Base-by-base conservation (phyloP, 2,797 vertebrate species). In the Synaphobranchus kaupii region DNA sequence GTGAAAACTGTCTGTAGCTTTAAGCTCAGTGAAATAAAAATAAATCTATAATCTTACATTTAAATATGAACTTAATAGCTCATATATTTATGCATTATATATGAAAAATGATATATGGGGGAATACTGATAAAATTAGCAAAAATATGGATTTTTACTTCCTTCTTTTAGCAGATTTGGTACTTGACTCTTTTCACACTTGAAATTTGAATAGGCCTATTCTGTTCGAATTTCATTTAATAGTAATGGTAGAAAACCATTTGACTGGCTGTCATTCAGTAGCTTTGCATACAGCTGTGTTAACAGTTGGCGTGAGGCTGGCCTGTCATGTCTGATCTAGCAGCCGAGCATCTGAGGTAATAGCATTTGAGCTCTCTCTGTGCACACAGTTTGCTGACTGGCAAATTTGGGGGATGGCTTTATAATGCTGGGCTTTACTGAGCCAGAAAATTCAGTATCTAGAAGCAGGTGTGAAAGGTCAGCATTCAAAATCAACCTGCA, bases 201-300 rank as follows among this genome's bases (percentile, higher is more conserved):
- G 25, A 25, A 48, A 28, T 78, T 52, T 50, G 86, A 86, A 83
- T 31, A 47, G 54, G 73, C n/a, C 71, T 71, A 48, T 85, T 88
- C 84, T 81, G 44, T 88, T 68, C 20, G 52, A 63, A 81, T 85
- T 85, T 66, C 34, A 85, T 66, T 85, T 84, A 48, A 68, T 47
- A 50, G 66, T 39, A 34, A 22, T 68, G 84, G 58, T 80, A 90
- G 90, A 91, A 88, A 92, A 92, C 90, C 91, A 93, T 90, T 93
- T 82, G 83, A 92, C 90, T 91, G 93, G 92, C 93, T 93, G 91
- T 94, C 93, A 89, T 87, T 90, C 91, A 91, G 85, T 88, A 90
- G 86, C 93, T 95, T 95, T 92, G 92, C 94, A 95, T 95, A 95
- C 95, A 95, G 94, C 94, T 95, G 95, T 90, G 93, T 91, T 93